Evolutionary conservation across 1,140 invertebrate genomes (phyloP), one percentile per base, ranked within the genome.

Genomic region (Hyposmocoma kahamanoa): DNA sequence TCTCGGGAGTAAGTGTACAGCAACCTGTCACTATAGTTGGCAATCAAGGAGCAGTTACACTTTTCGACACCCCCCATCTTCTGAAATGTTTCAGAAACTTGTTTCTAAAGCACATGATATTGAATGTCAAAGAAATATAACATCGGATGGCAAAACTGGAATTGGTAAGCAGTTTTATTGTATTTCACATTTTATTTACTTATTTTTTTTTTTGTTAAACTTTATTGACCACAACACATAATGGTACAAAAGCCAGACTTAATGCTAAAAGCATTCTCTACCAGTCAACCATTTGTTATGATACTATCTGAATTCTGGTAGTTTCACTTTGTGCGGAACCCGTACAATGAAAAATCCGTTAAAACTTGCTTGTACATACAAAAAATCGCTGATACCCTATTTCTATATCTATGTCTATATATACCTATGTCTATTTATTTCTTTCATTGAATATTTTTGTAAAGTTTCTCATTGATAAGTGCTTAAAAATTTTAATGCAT

Each of bases 91-190:
- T 43, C 19, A 43, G 42, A 43, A 43, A 43, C 28, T 26, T 47
- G 24, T 49, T 57, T 44, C 10, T 57, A 24, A 57, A 57, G n/a
- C n/a, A 49, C 52, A 57, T 45, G 13, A 51, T 22, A 44, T 52
- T 18, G 11, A 57, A 19, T 52, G 19, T 20, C 22, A 6, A 15
- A 24, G 43, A 13, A 13, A 41, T 24, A 55, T 55, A 26, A 21
- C 42, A 6, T 50, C 42, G 20, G 36, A 11, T 19, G 38, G 19
- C 2, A 24, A 28, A 28, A 43, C 15, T 13, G 42, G 42, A 22
- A 28, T 6, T 26, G 42, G 42, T 43, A 43, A 21, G 18, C 24
- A 28, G n/a, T n/a, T n/a, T n/a, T n/a, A n/a, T n/a, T n/a, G n/a
- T n/a, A n/a, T n/a, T n/a, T n/a, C n/a, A n/a, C n/a, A n/a, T n/a